These are phyloP conservation scores for Bacillus rossius DNA, from an alignment of 1,140 invertebrate genomes.

Conservation along the genomic window DNA sequence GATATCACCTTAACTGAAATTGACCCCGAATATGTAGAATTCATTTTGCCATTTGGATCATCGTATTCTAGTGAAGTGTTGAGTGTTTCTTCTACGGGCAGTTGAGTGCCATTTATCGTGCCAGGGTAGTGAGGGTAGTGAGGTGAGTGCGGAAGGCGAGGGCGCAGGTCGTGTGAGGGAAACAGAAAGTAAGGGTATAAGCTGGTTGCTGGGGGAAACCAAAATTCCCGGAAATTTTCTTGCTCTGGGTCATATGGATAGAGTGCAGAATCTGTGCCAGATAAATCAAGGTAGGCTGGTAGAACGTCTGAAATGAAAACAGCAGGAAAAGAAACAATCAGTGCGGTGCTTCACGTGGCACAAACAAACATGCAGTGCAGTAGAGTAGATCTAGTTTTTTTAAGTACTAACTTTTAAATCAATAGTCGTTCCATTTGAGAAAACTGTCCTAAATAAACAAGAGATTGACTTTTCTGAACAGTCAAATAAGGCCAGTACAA, in stretches of 20 bases:
- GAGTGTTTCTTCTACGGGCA: slow-evolving; percentile 40
- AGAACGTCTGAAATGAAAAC: slow-evolving; percentile 48
- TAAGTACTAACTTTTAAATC: too few species aligned
- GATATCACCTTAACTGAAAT: slow-evolving; percentile 46
- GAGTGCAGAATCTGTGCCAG: slow-evolving; percentile 50
- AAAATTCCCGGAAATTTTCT: slow-evolving; percentile 47
- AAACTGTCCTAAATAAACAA: too few species aligned
- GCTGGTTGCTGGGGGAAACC: slow-evolving; percentile 46
- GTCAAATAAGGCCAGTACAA: too few species aligned
- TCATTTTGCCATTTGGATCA: slow-evolving; percentile 38
- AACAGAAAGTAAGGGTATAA: slow-evolving; percentile 52
- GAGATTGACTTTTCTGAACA: too few species aligned
- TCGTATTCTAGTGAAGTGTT: slow-evolving; percentile 39
- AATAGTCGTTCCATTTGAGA: too few species aligned
- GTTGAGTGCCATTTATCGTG: slow-evolving; percentile 34
- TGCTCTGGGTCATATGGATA: slow-evolving; percentile 47
- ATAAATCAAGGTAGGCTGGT: slow-evolving; percentile 47
- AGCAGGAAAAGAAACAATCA: slow-evolving; percentile 38
- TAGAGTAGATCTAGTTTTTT: background rate
- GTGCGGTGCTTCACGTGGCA: slow-evolving; percentile 18
- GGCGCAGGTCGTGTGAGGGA: slow-evolving; percentile 32
- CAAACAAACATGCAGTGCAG: slow-evolving; percentile 24
- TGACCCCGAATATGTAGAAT: slow-evolving; percentile 37
- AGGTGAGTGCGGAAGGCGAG: slow-evolving; percentile 28
- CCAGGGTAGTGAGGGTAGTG: slow-evolving; percentile 32